phyloP scores from a whole-genome alignment of 2,797 vertebrate species.

The Mormyrops attenuatus region DNA sequence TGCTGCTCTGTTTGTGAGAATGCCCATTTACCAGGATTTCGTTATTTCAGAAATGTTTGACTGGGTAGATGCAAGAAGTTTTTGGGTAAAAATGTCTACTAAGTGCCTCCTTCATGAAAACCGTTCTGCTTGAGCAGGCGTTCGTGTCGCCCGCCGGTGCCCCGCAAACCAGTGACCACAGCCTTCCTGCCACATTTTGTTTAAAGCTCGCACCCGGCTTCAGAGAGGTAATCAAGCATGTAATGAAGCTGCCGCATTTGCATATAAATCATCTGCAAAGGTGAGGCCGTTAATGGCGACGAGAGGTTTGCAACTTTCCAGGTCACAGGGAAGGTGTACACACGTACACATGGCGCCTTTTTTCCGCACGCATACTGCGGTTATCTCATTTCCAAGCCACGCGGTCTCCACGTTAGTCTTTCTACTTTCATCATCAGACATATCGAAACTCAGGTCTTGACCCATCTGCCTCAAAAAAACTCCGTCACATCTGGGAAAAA shows the following conservation, averaged over 20 bases:
- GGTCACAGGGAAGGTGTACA: background rate
- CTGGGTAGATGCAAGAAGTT: background rate
- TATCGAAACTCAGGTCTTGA: background rate
- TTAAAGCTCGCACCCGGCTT: background rate
- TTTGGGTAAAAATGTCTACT: background rate
- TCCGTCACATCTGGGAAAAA: background rate
- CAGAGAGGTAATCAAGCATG: constrained; percentile 9
- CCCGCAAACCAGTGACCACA: background rate
- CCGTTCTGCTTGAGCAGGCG: background rate
- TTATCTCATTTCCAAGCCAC: background rate
- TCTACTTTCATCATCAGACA: background rate
- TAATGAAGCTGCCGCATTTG: constrained; percentile 14
- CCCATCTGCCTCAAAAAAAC: background rate
- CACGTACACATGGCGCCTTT: no score
- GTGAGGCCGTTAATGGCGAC: background rate
- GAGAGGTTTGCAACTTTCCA: background rate
- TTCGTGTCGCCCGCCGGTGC: no score
- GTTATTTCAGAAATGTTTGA: background rate
- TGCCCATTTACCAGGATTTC: background rate
- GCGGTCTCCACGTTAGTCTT: no score
- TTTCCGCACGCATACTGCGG: background rate
- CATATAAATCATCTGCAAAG: constrained; percentile 13
- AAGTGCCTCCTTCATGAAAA: background rate
- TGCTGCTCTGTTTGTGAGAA: background rate
- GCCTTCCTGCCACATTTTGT: background rate